Conservation (phyloP, 1,140 invertebrate genomes). For the Drosophila carrolli region DNA sequence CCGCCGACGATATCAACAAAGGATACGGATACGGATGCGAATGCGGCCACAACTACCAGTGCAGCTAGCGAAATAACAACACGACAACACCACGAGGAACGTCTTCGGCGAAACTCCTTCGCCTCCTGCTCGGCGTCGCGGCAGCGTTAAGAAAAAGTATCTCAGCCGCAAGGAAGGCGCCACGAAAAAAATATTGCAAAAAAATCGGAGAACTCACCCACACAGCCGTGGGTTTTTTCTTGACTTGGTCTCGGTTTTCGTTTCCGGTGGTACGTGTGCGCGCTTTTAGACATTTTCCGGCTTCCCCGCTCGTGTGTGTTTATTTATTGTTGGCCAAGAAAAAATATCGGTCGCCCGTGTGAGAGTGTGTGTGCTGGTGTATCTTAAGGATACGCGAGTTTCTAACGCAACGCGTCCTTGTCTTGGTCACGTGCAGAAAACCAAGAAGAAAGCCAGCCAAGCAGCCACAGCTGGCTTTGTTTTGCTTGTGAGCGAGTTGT, state of each 20-base stretch:
- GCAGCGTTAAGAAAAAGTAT: slow-evolving; percentile 68
- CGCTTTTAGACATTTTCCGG: slow-evolving; percentile 64
- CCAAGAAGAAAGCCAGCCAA: slow-evolving; percentile 59
- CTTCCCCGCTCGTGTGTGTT: slow-evolving; percentile 50
- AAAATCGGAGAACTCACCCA: slow-evolving; percentile 36
- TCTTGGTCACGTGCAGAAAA: slow-evolving; percentile 61
- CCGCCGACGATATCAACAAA: slow-evolving; percentile 43
- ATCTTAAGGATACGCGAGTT: slow-evolving; percentile 68
- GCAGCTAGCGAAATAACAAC: slow-evolving; percentile 40
- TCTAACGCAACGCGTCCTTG: slow-evolving; percentile 28
- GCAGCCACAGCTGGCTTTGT: slow-evolving; percentile 66
- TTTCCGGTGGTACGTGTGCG: slow-evolving; percentile 67
- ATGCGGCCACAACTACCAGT: slow-evolving; percentile 14
- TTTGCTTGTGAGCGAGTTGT: slow-evolving; percentile 50
- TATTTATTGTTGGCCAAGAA: slow-evolving; percentile 67
- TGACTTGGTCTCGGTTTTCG: slow-evolving; percentile 65
- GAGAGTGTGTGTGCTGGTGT: slow-evolving; percentile 32
- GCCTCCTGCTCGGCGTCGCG: slow-evolving; percentile 16
- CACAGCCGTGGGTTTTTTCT: slow-evolving; percentile 46
- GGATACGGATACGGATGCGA: slow-evolving; percentile 36
- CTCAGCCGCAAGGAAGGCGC: slow-evolving; percentile 38
- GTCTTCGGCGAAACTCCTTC: slow-evolving; percentile 64
- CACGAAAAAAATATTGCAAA: slow-evolving; percentile 30
- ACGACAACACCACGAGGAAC: slow-evolving; percentile 53
- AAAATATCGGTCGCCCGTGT: slow-evolving; percentile 40